A percentile compares a stretch with the other conserved stretches of the same genome.
Conservation (phyloP, 2,888 invertebrate species). For the Sesia apiformis region DNA sequence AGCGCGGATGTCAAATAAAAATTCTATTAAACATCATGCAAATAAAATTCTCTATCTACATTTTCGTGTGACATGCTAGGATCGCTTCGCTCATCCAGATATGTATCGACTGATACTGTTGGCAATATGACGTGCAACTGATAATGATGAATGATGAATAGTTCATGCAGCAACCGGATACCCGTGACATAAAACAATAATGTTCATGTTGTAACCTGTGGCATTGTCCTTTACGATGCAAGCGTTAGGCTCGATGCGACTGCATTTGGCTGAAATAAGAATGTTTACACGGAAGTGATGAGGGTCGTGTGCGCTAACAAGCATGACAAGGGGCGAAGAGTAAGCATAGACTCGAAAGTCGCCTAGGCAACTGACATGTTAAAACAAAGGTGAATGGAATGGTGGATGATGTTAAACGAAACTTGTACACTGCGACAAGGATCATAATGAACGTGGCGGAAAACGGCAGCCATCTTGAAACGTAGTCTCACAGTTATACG, state of each 20-base stretch:
- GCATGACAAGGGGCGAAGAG: constrained; percentile 16
- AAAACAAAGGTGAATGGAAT: not conserved
- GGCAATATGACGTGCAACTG: too few relatives aligned
- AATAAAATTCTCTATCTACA: not conserved
- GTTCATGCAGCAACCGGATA: constrained; percentile 27
- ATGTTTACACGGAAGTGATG: constrained; percentile 34
- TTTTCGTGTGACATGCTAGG: not conserved
- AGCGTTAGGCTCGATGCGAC: constrained; percentile 39
- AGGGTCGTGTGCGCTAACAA: constrained; percentile 21
- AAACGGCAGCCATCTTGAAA: not conserved
- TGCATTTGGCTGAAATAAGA: constrained; percentile 49
- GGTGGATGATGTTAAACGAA: not conserved
- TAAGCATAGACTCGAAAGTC: not conserved
- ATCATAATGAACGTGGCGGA: not conserved
- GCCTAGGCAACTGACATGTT: not conserved
- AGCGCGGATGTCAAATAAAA: constrained; percentile 3
- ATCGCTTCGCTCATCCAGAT: constrained; percentile 11
- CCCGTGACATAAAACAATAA: constrained; percentile 23
- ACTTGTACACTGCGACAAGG: not conserved
- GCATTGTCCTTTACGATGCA: constrained; percentile 43
- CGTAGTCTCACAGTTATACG: too few relatives aligned
- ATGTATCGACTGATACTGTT: too few relatives aligned
- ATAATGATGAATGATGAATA: not conserved
- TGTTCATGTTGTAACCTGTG: constrained; percentile 31
- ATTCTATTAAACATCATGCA: constrained; percentile 1